Evolutionary conservation across 2,113 vertebrate genomes (phyloP).

Genomic region (Sander lucioperca): DNA sequence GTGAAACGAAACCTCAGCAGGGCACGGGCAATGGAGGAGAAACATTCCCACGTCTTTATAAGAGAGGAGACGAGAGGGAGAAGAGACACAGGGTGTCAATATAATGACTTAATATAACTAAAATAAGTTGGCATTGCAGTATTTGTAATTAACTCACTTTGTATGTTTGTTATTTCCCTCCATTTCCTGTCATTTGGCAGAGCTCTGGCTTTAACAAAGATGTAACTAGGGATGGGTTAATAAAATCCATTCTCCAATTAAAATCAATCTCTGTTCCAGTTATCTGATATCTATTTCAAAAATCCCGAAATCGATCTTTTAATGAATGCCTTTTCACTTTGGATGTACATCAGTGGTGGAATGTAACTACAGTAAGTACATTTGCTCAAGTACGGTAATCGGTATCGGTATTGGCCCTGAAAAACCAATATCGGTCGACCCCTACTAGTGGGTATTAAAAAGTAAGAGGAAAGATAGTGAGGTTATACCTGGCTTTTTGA

Average conservation of each 20-base stretch:
- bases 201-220: slow-evolving; percentile 31
- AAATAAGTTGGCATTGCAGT: neutral
- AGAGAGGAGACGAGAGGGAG: slow-evolving; percentile 1
- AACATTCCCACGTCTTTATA: slow-evolving; percentile 58
- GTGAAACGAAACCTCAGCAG: slow-evolving; percentile 67
- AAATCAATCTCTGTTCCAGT: too few relatives aligned
- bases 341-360: too few relatives aligned
- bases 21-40: slow-evolving; percentile 47
- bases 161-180: neutral
- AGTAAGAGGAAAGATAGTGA: neutral
- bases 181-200: neutral
- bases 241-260: too few relatives aligned
- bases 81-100: neutral
- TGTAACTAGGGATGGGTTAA: neutral
- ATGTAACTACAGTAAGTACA: too few relatives aligned
- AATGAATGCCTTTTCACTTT: too few relatives aligned
- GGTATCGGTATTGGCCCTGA: too few relatives aligned
- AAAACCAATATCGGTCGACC: too few relatives aligned
- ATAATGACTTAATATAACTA: neutral
- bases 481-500: neutral
- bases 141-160: neutral
- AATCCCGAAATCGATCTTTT: too few relatives aligned
- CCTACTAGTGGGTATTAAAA: neutral
- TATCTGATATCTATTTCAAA: too few relatives aligned
- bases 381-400: too few relatives aligned